Percentiles rank a stretch among this genome's conserved stretches.
These are phyloP conservation scores for Falcaria lacertinaria DNA, from an alignment of 2,888 invertebrate species.

Conservation along the genomic window DNA sequence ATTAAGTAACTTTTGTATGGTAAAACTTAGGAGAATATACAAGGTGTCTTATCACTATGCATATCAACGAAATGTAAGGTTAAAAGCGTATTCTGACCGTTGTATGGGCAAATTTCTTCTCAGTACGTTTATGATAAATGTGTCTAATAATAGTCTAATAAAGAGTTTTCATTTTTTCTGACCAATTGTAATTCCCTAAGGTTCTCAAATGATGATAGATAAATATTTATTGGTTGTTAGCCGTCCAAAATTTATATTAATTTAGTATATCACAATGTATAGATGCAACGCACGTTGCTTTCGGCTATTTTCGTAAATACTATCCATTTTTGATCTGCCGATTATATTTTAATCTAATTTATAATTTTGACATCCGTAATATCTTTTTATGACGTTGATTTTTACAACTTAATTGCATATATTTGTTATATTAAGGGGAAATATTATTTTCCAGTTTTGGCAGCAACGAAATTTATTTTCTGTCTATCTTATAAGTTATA, in stretches of 20 bases:
- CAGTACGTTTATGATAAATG: conserved; percentile 18
- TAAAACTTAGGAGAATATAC: conserved; percentile 65
- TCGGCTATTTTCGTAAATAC: too few relatives aligned
- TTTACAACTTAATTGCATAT: too few relatives aligned
- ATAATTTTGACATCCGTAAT: too few relatives aligned
- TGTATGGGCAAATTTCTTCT: conserved; percentile 26
- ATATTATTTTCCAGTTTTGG: too few relatives aligned
- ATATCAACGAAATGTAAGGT: conserved; percentile 75
- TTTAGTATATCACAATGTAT: too few relatives aligned
- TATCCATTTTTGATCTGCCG: too few relatives aligned
- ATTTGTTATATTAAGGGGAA: too few relatives aligned
- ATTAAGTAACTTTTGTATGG: conserved; percentile 59
- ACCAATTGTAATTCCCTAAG: conserved; percentile 21
- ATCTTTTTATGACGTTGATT: too few relatives aligned
- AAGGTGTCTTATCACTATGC: conserved; percentile 79
- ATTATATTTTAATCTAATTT: too few relatives aligned
- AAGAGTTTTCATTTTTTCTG: conserved; percentile 16
- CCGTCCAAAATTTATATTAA: background rate
- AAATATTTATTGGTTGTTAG: conserved; percentile 3
- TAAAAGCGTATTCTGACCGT: conserved; percentile 30
- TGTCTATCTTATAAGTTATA: too few relatives aligned
- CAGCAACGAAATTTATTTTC: too few relatives aligned
- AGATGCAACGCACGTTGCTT: too few relatives aligned
- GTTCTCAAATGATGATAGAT: conserved; percentile 13
- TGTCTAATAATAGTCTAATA: conserved; percentile 8